Evolutionary conservation across 2,888 invertebrate species (phyloP).

Genomic region (Atherix ibis): DNA sequence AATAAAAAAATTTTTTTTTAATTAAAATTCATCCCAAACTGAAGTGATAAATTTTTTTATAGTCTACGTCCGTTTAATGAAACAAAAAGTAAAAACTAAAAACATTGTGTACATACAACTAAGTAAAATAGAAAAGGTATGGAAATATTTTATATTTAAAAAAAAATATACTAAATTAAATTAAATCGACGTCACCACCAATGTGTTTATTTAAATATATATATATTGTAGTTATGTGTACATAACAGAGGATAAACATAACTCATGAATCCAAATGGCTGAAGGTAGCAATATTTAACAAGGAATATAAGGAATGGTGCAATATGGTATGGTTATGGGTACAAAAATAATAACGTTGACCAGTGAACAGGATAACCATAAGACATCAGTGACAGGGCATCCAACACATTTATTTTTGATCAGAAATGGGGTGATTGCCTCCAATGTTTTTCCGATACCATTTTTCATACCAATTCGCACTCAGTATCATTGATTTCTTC

Average conservation of each 20-base stretch:
- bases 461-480: slow-evolving; percentile 28
- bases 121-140: neutral
- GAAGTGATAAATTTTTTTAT: neutral
- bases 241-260: neutral
- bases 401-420: no score
- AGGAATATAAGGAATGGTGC: no score
- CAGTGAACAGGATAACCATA: no score
- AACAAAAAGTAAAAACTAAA: neutral
- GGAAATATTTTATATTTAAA: neutral
- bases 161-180: neutral
- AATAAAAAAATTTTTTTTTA: slow-evolving; percentile 1
- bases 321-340: no score
- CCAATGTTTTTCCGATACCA: slow-evolving; percentile 23
- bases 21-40: slow-evolving; percentile 2
- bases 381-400: no score
- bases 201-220: neutral
- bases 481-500: slow-evolving; percentile 21
- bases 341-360: no score
- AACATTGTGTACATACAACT: neutral
- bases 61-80: neutral
- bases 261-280: neutral
- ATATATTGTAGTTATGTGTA: neutral
- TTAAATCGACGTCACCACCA: neutral
- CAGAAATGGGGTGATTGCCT: no score
- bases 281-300: neutral